Conservation (phyloP, 2,797 vertebrate genomes). For the Lemur catta region DNA sequence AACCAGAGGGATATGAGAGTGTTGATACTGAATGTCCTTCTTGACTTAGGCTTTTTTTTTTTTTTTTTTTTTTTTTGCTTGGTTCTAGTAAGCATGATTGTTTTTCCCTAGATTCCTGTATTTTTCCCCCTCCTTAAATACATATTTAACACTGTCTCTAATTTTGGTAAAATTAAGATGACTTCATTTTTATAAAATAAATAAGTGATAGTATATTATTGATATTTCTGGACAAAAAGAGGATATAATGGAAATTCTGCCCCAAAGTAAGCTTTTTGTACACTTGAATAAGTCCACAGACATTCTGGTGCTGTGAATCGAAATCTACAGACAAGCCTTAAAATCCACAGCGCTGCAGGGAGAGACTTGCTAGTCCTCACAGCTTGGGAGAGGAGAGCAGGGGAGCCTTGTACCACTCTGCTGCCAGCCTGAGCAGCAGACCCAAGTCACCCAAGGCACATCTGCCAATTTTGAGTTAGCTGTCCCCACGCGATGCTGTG, state of each 20-base stretch:
- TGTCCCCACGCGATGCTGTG: neutral
- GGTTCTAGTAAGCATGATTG: neutral
- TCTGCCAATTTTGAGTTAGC: neutral
- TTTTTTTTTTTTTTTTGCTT: neutral
- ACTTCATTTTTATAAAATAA: conserved; percentile 37
- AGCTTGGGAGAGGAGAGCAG: neutral
- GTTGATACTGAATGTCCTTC: neutral
- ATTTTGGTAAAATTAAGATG: conserved; percentile 41
- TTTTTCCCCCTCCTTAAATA: conserved; percentile 16
- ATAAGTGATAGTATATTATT: neutral
- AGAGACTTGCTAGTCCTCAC: neutral
- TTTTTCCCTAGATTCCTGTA: conserved; percentile 7
- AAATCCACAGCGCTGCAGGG: too few species aligned
- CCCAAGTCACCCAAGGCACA: conserved; percentile 24
- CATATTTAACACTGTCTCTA: neutral
- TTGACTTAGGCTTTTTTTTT: too few species aligned
- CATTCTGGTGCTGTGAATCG: neutral
- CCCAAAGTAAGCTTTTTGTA: neutral
- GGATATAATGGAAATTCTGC: neutral
- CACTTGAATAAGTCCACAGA: neutral
- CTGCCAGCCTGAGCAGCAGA: conserved; percentile 39
- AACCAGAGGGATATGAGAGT: neutral
- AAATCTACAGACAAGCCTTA: accelerated
- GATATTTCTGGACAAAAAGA: neutral
- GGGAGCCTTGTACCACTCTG: conserved; percentile 49